Evolutionary conservation across 2,113 vertebrate genomes (phyloP).

Genomic region (Myotis davidii): DNA sequence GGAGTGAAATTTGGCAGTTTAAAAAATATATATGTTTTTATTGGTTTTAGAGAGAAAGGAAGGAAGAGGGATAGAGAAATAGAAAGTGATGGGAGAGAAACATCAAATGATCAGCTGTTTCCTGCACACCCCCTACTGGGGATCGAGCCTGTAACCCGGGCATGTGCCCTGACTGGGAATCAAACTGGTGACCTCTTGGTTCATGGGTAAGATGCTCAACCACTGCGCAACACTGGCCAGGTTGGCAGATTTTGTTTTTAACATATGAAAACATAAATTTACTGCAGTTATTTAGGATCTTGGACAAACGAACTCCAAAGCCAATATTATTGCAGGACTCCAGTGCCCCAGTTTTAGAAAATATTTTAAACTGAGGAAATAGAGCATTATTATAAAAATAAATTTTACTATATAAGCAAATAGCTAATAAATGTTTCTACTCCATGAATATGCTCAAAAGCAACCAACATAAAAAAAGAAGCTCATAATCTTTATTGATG

Average conservation of each 20-base stretch:
- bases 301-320: background rate
- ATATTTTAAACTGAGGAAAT: slow-evolving; percentile 40
- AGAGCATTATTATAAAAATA: slow-evolving; percentile 37
- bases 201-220: too few species aligned
- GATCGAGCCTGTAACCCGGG: too few species aligned
- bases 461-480: slow-evolving; percentile 32
- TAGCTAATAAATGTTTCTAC: slow-evolving; percentile 36
- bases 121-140: too few species aligned
- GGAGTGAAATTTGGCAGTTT: background rate
- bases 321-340: background rate
- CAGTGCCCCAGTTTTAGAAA: background rate
- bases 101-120: too few species aligned
- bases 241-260: background rate
- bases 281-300: background rate
- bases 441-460: slow-evolving; percentile 12
- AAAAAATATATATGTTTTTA: background rate
- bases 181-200: too few species aligned
- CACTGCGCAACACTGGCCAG: too few species aligned
- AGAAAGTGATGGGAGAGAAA: too few species aligned
- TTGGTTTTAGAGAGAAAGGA: too few species aligned
- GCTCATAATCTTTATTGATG: slow-evolving; percentile 10
- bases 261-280: slow-evolving; percentile 26
- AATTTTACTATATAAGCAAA: slow-evolving; percentile 47
- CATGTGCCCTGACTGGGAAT: too few species aligned
- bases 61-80: too few species aligned